Evolutionary conservation across 2,113 vertebrate species (phyloP).

Genomic region (Halcyon malimbica): DNA sequence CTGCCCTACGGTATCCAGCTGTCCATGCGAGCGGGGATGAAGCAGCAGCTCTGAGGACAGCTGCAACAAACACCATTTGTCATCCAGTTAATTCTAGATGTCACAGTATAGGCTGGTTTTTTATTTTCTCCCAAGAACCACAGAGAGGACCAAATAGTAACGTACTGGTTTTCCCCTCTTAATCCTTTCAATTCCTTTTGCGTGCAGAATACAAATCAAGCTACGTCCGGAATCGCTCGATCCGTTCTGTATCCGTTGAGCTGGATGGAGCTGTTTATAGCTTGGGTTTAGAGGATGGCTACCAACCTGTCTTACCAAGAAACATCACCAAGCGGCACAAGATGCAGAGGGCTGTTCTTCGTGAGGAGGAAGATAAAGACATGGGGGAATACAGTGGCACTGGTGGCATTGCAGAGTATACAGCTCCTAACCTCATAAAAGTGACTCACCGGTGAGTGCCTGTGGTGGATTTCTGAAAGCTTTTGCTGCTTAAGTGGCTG

Average conservation of each 20-base stretch:
- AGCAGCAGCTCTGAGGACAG: background rate
- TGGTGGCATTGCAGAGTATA: constrained; percentile 74
- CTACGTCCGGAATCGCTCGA: constrained; percentile 80
- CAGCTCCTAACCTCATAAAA: constrained; percentile 85
- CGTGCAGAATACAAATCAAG: constrained; percentile 82
- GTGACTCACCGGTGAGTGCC: constrained; percentile 90
- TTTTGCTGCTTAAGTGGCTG: background rate
- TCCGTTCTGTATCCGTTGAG: constrained; percentile 83
- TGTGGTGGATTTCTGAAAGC: rapidly evolving
- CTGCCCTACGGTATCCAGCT: background rate
- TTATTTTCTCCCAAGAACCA: background rate
- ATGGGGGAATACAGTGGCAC: constrained; percentile 88
- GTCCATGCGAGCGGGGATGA: background rate
- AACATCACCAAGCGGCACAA: constrained; percentile 78
- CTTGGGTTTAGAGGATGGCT: constrained; percentile 77
- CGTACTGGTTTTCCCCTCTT: background rate
- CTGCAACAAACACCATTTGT: background rate
- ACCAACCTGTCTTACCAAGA: constrained; percentile 67
- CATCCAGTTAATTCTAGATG: background rate
- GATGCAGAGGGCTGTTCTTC: constrained; percentile 25
- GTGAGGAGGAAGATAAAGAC: constrained; percentile 77
- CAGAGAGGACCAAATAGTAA: background rate
- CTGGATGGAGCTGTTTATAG: constrained; percentile 79
- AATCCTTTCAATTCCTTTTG: background rate
- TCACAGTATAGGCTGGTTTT: background rate